phyloP scores from a whole-genome alignment of 2,888 invertebrate genomes.

The Eupithecia pulchellata region DNA sequence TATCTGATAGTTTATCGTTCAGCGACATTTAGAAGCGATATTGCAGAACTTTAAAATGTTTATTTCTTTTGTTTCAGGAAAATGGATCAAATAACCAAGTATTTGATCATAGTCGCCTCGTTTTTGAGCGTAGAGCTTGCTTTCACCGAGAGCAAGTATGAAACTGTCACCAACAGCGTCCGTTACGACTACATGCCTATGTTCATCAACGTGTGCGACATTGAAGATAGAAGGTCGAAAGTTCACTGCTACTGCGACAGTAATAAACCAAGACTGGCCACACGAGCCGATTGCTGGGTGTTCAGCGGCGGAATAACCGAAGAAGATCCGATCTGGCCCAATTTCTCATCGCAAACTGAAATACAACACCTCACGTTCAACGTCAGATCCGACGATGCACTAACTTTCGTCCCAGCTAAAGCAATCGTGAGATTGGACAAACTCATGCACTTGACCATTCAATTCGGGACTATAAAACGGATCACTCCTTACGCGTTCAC shows the following conservation, averaged over 20 bases:
- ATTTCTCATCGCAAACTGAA: constrained; percentile 89
- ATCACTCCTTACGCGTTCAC: constrained; percentile 91
- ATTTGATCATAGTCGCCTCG: constrained; percentile 73
- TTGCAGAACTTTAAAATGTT: constrained; percentile 11
- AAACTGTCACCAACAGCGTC: constrained; percentile 68
- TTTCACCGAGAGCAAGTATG: constrained; percentile 74
- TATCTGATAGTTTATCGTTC: constrained; percentile 40
- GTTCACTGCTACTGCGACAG: constrained; percentile 82
- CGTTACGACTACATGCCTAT: constrained; percentile 70
- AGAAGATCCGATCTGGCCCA: constrained; percentile 90
- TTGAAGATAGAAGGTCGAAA: constrained; percentile 75
- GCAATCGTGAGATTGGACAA: constrained; percentile 88
- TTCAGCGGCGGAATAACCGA: constrained; percentile 86
- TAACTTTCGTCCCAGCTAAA: constrained; percentile 90
- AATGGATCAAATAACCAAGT: constrained; percentile 74
- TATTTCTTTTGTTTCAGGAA: constrained; percentile 48
- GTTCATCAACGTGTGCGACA: constrained; percentile 79
- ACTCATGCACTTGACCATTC: constrained; percentile 88
- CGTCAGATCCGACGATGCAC: constrained; percentile 88
- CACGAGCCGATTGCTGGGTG: constrained; percentile 91
- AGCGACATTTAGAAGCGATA: constrained; percentile 25
- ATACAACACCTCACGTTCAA: constrained; percentile 89
- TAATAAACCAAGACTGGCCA: constrained; percentile 82
- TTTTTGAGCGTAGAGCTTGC: constrained; percentile 75
- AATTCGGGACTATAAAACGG: constrained; percentile 89